Conservation (phyloP, 2,888 invertebrate species). For the Augiades crinisus region DNA sequence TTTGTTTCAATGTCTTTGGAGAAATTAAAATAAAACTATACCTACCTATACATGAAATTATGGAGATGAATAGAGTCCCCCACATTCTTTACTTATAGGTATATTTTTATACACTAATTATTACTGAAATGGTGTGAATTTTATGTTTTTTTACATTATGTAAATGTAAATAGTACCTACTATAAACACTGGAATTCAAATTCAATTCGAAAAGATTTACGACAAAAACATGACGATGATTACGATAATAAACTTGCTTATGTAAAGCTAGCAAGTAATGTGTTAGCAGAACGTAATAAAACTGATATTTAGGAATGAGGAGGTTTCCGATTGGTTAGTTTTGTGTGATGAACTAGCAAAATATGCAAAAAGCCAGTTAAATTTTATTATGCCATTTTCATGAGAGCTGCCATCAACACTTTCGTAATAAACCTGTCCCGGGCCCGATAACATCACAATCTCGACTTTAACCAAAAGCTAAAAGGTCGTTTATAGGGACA, state of each 20-base stretch:
- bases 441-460: constrained; percentile 70
- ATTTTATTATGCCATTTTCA: constrained; percentile 46
- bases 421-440: constrained; percentile 68
- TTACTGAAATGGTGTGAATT: too few relatives aligned
- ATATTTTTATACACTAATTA: background rate
- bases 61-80: too few relatives aligned
- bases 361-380: constrained; percentile 40
- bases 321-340: constrained; percentile 11
- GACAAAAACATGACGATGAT: constrained; percentile 19
- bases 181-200: constrained; percentile 13
- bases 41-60: too few relatives aligned
- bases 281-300: constrained; percentile 16
- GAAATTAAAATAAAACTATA: background rate
- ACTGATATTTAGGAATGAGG: constrained; percentile 4
- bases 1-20: background rate
- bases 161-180: constrained; percentile 12
- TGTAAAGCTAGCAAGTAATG: constrained; percentile 15
- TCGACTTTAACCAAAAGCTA: constrained; percentile 65
- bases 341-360: constrained; percentile 34
- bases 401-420: constrained; percentile 56
- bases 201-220: constrained; percentile 19
- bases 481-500: constrained; percentile 74
- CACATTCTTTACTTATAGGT: too few relatives aligned
- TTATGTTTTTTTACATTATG: too few relatives aligned
- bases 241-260: constrained; percentile 19